phyloP scores from a whole-genome alignment of 2,797 vertebrate genomes.

The Spinus pinus region DNA sequence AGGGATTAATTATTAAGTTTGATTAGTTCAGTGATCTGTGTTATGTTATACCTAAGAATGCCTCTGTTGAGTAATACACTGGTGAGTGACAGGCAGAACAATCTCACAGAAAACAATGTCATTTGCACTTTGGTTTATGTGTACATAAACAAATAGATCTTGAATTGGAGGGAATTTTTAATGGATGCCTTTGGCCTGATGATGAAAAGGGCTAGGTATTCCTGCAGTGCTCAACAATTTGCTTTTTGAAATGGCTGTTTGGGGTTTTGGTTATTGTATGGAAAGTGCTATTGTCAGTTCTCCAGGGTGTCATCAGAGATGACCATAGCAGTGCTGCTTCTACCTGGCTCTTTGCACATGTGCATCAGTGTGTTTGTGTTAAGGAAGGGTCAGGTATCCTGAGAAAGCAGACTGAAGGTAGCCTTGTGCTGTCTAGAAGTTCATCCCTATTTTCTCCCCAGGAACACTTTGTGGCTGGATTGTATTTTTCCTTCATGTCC shows the following conservation, averaged over 20 bases:
- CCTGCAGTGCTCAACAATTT: neutral
- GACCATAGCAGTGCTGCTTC: neutral
- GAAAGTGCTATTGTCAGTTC: neutral
- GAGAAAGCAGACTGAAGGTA: neutral
- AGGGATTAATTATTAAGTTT: neutral
- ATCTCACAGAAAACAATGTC: neutral
- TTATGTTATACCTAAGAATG: neutral
- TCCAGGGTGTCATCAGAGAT: neutral
- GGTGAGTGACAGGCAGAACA: neutral
- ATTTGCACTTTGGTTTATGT: neutral
- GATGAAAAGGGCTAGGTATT: neutral
- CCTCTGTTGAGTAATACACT: neutral
- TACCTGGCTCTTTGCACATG: neutral
- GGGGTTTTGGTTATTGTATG: neutral
- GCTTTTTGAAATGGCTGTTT: neutral
- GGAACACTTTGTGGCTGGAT: neutral
- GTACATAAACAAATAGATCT: neutral
- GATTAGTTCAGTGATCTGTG: neutral
- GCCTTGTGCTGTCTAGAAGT: neutral
- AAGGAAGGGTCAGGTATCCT: neutral
- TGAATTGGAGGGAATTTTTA: neutral
- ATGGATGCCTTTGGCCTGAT: neutral
- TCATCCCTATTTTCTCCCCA: neutral
- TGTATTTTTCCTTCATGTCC: neutral
- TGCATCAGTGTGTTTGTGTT: neutral